Conservation (phyloP, 2,888 invertebrate species). For the Autographa gamma region DNA sequence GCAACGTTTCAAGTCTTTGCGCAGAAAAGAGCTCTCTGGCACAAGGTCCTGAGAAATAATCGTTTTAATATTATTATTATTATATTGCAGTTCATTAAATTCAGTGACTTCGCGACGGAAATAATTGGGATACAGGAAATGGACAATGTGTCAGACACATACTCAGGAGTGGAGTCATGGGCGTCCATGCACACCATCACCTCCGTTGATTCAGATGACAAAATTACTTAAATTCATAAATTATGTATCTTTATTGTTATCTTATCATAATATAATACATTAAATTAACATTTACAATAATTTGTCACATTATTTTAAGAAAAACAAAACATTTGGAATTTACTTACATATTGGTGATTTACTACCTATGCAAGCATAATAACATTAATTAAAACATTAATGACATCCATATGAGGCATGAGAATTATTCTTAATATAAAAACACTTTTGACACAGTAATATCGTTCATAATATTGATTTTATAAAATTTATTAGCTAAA, state of each 20-base stretch:
- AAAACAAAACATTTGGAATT: conserved; percentile 39
- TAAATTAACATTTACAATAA: conserved; percentile 56
- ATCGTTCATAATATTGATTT: not conserved
- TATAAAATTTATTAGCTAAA: not conserved
- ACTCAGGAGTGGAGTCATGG: conserved; percentile 63
- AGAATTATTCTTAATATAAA: conserved; percentile 11
- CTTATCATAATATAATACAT: conserved; percentile 49
- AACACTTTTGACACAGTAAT: conserved; percentile 19
- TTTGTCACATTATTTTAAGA: conserved; percentile 49
- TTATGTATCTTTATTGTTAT: conserved; percentile 48
- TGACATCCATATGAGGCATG: conserved; percentile 22
- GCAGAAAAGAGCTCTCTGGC: no score
- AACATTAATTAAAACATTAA: conserved; percentile 28
- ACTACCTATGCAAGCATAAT: conserved; percentile 16
- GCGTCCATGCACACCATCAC: conserved; percentile 60
- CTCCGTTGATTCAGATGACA: conserved; percentile 61
- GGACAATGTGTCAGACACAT: conserved; percentile 69
- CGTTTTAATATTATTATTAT: conserved; percentile 2
- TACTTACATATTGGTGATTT: conserved; percentile 29
- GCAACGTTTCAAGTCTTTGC: no score
- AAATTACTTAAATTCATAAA: conserved; percentile 37
- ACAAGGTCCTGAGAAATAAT: not conserved
- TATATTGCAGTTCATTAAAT: conserved; percentile 78
- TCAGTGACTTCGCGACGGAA: conserved; percentile 77
- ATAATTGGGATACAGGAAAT: conserved; percentile 86